phyloP scores from a whole-genome alignment of 2,888 invertebrate genomes.

The Orthonychiurus folsomi region DNA sequence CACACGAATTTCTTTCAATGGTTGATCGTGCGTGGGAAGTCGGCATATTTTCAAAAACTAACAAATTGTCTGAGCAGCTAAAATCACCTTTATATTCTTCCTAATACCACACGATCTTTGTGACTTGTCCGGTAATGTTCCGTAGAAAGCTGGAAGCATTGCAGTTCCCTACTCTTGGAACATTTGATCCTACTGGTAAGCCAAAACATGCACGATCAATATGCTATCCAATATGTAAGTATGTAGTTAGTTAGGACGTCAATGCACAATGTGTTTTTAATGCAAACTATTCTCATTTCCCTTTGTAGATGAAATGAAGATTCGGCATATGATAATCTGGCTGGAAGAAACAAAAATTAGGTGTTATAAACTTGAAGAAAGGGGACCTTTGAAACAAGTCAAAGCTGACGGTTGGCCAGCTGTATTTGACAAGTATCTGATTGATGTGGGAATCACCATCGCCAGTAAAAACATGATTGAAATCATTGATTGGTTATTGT shows the following conservation, averaged over 20 bases:
- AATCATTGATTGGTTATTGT: constrained; percentile 75
- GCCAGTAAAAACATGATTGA: constrained; percentile 52
- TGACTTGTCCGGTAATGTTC: neutral
- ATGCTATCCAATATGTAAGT: neutral
- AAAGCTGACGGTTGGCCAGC: constrained; percentile 60
- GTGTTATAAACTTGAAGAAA: constrained; percentile 72
- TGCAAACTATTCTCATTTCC: neutral
- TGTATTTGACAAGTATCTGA: constrained; percentile 63
- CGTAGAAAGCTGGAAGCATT: constrained; percentile 2
- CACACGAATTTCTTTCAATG: too few relatives aligned
- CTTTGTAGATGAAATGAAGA: neutral
- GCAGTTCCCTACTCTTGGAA: neutral
- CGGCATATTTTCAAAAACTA: neutral
- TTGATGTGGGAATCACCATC: constrained; percentile 56
- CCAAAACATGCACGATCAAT: neutral
- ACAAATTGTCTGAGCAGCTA: neutral
- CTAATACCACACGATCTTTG: neutral
- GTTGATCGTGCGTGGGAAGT: too few relatives aligned
- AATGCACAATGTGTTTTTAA: neutral
- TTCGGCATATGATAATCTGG: constrained; percentile 71
- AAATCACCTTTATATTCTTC: neutral
- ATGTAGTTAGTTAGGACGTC: too few relatives aligned
- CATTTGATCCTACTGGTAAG: neutral
- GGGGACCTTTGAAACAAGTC: constrained; percentile 62
- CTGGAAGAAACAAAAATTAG: constrained; percentile 89